These are phyloP conservation scores for Parauchenoglanis ngamensis DNA, from an alignment of 2,797 vertebrate species.

Conservation along the genomic window DNA sequence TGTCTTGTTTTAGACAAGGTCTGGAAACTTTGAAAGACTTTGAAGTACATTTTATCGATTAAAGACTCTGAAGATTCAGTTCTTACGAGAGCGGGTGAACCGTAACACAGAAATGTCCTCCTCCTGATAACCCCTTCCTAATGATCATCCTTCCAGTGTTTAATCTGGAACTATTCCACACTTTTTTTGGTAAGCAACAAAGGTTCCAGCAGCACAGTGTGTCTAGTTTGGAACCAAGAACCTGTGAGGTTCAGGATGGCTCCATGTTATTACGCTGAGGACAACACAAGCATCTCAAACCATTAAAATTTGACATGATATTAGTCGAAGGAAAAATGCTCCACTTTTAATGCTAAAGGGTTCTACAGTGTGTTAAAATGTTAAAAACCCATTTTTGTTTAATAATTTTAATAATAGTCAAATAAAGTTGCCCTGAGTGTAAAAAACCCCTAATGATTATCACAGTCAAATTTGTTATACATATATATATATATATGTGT, in stretches of 20 bases:
- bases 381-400: no score
- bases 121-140: not conserved
- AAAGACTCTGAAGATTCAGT: not conserved
- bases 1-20: not conserved
- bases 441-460: no score
- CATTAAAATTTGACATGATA: not conserved
- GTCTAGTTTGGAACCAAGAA: not conserved
- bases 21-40: not conserved
- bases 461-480: no score
- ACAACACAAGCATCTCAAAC: not conserved
- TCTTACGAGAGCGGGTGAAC: not conserved
- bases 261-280: not conserved
- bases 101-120: not conserved
- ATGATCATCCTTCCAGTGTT: not conserved
- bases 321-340: no score
- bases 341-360: no score
- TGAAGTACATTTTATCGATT: not conserved
- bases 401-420: no score
- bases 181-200: not conserved
- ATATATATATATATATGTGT: no score
- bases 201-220: not conserved
- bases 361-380: not conserved
- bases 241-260: not conserved
- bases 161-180: not conserved
- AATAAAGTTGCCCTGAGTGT: no score